These are phyloP conservation scores for Synergus gifuensis DNA, from an alignment of 2,888 invertebrate species.

Conservation along the genomic window DNA sequence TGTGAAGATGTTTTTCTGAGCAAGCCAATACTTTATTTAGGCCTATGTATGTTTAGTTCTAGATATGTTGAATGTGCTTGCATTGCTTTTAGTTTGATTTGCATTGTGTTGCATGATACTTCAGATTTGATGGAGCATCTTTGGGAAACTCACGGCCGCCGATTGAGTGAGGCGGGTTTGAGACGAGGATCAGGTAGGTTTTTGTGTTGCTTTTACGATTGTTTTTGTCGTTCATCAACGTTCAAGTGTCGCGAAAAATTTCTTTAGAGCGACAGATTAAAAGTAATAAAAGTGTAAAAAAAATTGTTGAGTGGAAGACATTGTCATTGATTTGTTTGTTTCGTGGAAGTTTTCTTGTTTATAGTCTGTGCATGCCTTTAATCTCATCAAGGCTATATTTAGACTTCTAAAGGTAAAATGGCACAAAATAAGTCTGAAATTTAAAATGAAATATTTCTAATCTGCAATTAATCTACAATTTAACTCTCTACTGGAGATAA, in stretches of 20 bases:
- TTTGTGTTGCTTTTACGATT: constrained; percentile 41
- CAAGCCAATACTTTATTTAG: not conserved
- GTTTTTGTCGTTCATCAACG: not conserved
- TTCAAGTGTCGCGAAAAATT: not conserved
- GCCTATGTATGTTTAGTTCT: not conserved
- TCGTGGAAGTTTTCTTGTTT: not conserved
- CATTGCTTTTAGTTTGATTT: constrained; percentile 38
- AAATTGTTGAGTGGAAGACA: not conserved
- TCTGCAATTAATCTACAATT: not conserved
- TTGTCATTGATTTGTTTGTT: not conserved
- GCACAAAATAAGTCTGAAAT: not conserved
- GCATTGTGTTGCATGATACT: constrained; percentile 67
- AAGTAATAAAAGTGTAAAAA: not conserved
- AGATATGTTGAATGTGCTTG: constrained; percentile 22
- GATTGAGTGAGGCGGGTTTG: constrained; percentile 87
- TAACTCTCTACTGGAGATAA: not conserved
- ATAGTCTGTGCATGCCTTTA: not conserved
- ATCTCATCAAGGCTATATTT: not conserved
- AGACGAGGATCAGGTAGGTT: constrained; percentile 87
- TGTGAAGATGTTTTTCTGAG: not conserved
- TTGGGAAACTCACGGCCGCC: constrained; percentile 86
- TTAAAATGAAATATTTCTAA: not conserved
- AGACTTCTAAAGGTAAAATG: not conserved
- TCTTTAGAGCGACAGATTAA: not conserved
- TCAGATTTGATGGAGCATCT: constrained; percentile 84